Base-by-base conservation (phyloP, 1,140 invertebrate genomes). In the Diprion similis region DNA sequence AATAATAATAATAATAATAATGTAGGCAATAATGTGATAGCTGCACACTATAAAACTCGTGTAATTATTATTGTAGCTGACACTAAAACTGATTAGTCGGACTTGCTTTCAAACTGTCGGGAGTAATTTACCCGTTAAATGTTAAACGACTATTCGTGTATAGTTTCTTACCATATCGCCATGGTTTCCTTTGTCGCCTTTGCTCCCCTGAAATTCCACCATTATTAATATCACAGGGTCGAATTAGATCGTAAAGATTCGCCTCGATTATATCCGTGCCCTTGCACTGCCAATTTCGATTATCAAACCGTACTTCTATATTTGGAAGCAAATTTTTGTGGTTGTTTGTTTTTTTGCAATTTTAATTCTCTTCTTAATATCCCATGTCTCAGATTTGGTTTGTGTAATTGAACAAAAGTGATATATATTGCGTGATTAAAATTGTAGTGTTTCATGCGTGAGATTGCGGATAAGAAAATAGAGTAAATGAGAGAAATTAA, bases 171-270 rank as follows among this genome's bases (percentile, higher is more conserved):
- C 92, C 91, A 90, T 91, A 81, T 89, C 89, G 80, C 92, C 91
- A 82, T 90, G 89, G 82, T 91, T 90, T 85, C 92, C 92, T 88
- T 91, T 92, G 82, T 90, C 89, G 82, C 92, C 92, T 87, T 91
- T 92, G 85, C 85, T 86, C 78, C 89, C 92, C 91, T 93, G 91
- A 88, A 92, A 92, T 85, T 83, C 81, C 83, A 85, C 82, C 81
- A 84, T 78, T 77, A 78, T 67, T 70, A 72, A 72, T 73, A 65
- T 48, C 46, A 48, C 24, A 71, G 59, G 37, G 65, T 18, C 59
- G 18, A 73, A 71, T 71, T 18, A 64, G 66, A 69, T 78, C 70
- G 68, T 37, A 37, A 37, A 37, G 6, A 37, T 66, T 72, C 24
- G 15, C 64, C 73, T 45, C 19, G 6, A 37, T 37, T 74, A 47